A percentile compares a stretch with the other conserved stretches of the same genome.
Conservation (phyloP, 2,113 vertebrate species). For the Plecturocebus donacophilus region DNA sequence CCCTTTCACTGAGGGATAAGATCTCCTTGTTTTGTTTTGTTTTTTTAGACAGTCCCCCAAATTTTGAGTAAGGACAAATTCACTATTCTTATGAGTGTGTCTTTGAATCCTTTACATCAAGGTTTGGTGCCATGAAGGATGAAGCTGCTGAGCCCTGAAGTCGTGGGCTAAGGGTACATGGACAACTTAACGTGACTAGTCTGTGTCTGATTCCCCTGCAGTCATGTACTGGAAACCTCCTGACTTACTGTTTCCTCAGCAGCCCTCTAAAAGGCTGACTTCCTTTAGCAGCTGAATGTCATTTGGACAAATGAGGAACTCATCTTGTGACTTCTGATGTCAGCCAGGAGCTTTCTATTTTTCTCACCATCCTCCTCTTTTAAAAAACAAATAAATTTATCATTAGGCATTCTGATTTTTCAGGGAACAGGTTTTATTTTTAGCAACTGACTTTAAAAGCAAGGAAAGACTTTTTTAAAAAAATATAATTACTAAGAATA, state of each 20-base stretch:
- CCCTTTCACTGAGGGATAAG: background rate
- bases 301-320: slow-evolving; percentile 56
- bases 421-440: slow-evolving; percentile 70
- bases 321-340: slow-evolving; percentile 54
- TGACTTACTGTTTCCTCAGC: slow-evolving; percentile 8
- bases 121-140: slow-evolving; percentile 74
- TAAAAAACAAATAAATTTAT: slow-evolving; percentile 39
- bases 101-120: slow-evolving; percentile 73
- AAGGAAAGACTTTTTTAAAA: slow-evolving; percentile 38
- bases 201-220: background rate
- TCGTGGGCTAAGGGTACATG: slow-evolving; percentile 44
- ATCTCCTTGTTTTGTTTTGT: slow-evolving; percentile 25
- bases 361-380: slow-evolving; percentile 26
- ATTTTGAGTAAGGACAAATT: slow-evolving; percentile 34
- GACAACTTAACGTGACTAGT: slow-evolving; percentile 30
- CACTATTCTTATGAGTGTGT: slow-evolving; percentile 62
- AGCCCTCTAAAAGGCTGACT: slow-evolving; percentile 6
- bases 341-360: background rate
- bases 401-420: slow-evolving; percentile 47
- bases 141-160: slow-evolving; percentile 72
- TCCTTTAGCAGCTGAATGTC: slow-evolving; percentile 52
- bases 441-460: slow-evolving; percentile 63
- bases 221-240: slow-evolving; percentile 25
- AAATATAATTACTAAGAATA: slow-evolving; percentile 57
- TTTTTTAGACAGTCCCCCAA: background rate